Evolutionary conservation across 2,888 invertebrate species (phyloP), one percentile per base, ranked within the genome.

Genomic region (Microctonus brassicae): DNA sequence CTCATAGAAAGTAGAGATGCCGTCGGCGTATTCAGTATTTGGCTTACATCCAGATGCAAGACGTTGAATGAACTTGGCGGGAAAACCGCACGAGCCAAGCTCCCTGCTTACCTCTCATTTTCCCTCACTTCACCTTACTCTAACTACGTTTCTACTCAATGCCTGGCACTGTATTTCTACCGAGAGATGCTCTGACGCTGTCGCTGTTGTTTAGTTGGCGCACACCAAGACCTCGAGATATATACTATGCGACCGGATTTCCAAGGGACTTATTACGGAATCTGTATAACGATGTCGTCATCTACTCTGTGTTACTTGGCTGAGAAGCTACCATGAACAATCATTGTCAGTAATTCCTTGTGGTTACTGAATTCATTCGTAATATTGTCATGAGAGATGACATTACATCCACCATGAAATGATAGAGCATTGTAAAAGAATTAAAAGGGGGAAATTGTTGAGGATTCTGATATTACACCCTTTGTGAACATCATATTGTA

Each of bases 51-150:
- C 86, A 86, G 81, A 79, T 66, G 75, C 76, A 78, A 84, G 82
- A 83, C 78, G 80, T 81, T 86, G 83, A 86, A 86, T 87, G 86
- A 85, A 85, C 79, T 83, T 85, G 85, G 84, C 84, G 85, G 84
- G 85, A 85, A 87, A 84, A 81, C 80, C 79, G 78, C 80, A 82
- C 70, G 58, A 55, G 69, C 57, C 65, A 17, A 55, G 13, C 29
- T 58, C 7, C 7, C 57, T 29, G 20, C n/a, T 22, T 58, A 5
- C 17, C 65, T 65, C 34, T 34, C 36, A 36, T 53, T 20, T 17
- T 29, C 9, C 29, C 17, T 55, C 24, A 52, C 17, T 26, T 34
- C 24, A 22, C 20, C 60, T 60, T 17, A 26, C 63, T 42, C 63
- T 47, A 29, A n/a, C 47, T 63, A 13, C n/a, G 52, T 33, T 5